These are phyloP conservation scores for Cyanoliseus patagonus DNA, from an alignment of 2,113 vertebrate species.

Conservation along the genomic window DNA sequence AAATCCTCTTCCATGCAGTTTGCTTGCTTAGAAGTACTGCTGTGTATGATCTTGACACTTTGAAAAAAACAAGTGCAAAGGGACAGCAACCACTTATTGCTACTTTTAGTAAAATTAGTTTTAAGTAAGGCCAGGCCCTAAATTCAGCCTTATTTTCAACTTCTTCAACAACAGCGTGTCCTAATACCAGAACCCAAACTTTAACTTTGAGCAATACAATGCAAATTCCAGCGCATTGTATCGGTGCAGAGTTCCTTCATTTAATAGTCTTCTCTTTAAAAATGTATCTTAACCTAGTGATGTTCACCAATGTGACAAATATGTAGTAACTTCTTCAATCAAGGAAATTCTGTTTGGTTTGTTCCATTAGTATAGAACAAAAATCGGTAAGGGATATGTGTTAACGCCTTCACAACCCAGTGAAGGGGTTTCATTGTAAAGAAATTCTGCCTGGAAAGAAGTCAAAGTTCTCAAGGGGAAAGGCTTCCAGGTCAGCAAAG, in stretches of 20 bases:
- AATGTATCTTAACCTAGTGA: neutral
- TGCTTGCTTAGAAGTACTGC: neutral
- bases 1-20: neutral
- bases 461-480: neutral
- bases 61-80: neutral
- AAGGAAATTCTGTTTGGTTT: neutral
- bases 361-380: neutral
- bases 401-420: neutral
- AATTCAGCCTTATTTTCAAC: neutral
- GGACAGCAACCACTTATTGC: neutral
- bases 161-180: neutral
- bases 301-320: neutral
- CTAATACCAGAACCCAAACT: neutral
- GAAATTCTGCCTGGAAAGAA: neutral
- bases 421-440: neutral
- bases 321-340: neutral
- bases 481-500: neutral
- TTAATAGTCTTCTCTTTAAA: neutral
- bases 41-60: too few relatives aligned
- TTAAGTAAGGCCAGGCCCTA: neutral
- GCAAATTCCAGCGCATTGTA: neutral
- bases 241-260: neutral
- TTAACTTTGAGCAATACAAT: neutral
- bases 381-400: neutral
- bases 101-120: neutral